Evolutionary conservation across 2,888 invertebrate genomes (phyloP).

Genomic region (Nycteola revayana): DNA sequence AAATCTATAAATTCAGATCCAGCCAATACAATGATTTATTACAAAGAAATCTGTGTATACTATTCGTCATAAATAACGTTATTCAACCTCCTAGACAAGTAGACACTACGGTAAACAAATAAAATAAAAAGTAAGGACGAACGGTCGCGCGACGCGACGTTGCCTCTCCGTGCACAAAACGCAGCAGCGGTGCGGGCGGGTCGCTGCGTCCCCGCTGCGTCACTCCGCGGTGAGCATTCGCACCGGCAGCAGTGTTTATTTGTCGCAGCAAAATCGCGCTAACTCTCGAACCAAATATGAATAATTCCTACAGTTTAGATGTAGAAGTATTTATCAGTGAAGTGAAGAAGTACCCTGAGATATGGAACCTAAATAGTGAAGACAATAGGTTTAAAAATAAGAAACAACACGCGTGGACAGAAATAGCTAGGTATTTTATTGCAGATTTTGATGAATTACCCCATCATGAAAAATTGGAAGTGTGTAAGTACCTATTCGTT

Average conservation of each 20-base stretch:
- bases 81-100: constrained; percentile 21
- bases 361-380: constrained; percentile 57
- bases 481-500: constrained; percentile 71
- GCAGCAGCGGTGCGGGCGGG: constrained; percentile 34
- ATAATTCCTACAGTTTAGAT: constrained; percentile 48
- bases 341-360: constrained; percentile 56
- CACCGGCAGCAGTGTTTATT: constrained; percentile 37
- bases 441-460: constrained; percentile 52
- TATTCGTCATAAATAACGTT: constrained; percentile 11
- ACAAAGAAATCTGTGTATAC: no score
- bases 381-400: constrained; percentile 43
- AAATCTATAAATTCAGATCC: no score
- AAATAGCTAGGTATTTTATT: constrained; percentile 53
- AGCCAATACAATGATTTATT: no score
- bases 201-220: constrained; percentile 57
- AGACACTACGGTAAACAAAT: constrained; percentile 35
- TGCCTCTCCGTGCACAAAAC: constrained; percentile 43
- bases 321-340: constrained; percentile 60
- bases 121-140: constrained; percentile 25
- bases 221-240: constrained; percentile 46
- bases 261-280: constrained; percentile 34
- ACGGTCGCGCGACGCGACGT: constrained; percentile 34
- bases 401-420: constrained; percentile 55
- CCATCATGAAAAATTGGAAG: constrained; percentile 47
- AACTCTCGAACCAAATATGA: constrained; percentile 30